Evolutionary conservation across 2,888 invertebrate genomes (phyloP).

Genomic region (Andrena bicolor): DNA sequence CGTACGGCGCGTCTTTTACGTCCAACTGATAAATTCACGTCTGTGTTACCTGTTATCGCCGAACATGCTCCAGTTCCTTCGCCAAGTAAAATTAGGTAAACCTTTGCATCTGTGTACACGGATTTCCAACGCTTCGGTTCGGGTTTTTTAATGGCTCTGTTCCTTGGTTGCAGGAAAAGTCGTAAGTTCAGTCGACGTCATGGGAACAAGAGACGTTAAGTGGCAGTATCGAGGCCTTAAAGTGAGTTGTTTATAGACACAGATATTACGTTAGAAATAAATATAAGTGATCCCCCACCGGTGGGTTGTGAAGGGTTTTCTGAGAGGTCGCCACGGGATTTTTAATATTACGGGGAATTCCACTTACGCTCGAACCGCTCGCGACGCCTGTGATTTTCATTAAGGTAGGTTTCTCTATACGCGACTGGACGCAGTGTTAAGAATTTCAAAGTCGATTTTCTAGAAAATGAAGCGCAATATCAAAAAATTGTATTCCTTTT

Average conservation of each 20-base stretch:
- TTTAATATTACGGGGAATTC: no score
- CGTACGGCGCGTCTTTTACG: conserved; percentile 90
- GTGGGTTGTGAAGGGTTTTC: no score
- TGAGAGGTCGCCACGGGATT: no score
- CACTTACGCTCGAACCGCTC: no score
- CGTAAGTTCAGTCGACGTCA: conserved; percentile 82
- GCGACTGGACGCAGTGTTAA: no score
- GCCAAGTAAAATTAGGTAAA: conserved; percentile 81
- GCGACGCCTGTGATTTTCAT: no score
- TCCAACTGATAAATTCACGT: conserved; percentile 91
- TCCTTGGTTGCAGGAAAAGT: conserved; percentile 76
- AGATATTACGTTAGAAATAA: no score
- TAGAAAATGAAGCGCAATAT: no score
- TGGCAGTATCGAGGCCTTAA: conserved; percentile 48
- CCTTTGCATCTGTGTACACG: not conserved
- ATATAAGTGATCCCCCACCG: no score
- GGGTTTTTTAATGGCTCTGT: not conserved
- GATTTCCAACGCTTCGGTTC: not conserved
- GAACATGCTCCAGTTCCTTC: conserved; percentile 87
- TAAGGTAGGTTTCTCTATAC: no score
- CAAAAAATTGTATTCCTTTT: no score
- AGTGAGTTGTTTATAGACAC: conserved; percentile 31
- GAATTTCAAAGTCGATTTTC: no score
- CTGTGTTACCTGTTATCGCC: conserved; percentile 91
- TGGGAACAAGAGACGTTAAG: conserved; percentile 82